These are phyloP conservation scores for Aphelocoma coerulescens DNA, from an alignment of 2,113 vertebrate genomes.

Conservation along the genomic window DNA sequence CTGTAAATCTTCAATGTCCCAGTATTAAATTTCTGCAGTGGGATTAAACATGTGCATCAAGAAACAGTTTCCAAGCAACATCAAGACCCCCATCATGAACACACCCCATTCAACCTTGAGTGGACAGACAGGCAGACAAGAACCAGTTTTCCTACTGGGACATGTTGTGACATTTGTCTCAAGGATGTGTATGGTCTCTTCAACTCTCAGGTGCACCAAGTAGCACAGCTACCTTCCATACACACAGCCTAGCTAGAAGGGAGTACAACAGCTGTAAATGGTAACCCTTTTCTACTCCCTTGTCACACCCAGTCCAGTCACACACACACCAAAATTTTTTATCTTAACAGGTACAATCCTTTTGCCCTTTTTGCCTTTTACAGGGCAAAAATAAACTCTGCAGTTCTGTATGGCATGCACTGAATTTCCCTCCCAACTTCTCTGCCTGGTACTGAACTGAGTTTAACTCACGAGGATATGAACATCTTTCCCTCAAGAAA, in stretches of 20 bases:
- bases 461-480: neutral
- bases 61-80: neutral
- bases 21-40: neutral
- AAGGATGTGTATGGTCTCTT: neutral
- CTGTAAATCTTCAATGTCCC: neutral
- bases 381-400: neutral
- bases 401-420: neutral
- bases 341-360: accelerated
- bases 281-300: neutral
- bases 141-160: neutral
- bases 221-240: neutral
- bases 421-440: neutral
- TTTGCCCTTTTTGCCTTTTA: neutral
- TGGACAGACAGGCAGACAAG: neutral
- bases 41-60: neutral
- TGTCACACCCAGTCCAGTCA: neutral
- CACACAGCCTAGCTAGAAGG: neutral
- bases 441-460: neutral
- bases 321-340: neutral
- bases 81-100: neutral
- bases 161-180: neutral
- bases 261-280: neutral
- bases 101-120: neutral
- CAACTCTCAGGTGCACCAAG: accelerated
- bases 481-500: neutral